These are phyloP conservation scores for Cheirogaleus medius DNA, from an alignment of 2,113 vertebrate genomes.

Conservation along the genomic window DNA sequence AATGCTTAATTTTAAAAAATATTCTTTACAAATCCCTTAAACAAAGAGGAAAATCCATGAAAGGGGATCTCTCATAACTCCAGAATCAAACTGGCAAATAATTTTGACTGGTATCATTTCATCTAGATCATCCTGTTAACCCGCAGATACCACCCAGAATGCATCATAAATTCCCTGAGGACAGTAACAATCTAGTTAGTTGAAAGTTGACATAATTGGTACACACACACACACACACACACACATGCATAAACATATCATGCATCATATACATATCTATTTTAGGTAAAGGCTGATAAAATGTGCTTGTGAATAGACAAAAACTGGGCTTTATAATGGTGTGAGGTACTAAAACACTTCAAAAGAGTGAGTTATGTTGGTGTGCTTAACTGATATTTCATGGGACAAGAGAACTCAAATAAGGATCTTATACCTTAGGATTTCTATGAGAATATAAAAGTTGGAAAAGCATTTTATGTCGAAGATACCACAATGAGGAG, in stretches of 20 bases:
- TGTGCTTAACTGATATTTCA: not conserved
- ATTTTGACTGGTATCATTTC: not conserved
- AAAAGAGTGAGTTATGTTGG: not conserved
- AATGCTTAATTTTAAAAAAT: not conserved
- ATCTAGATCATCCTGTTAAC: not conserved
- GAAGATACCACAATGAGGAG: not conserved
- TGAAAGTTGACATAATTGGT: not conserved
- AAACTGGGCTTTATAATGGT: not conserved
- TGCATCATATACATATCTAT: not conserved
- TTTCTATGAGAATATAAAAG: not conserved
- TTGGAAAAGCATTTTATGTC: not conserved
- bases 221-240: too few species aligned
- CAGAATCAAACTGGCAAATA: not conserved
- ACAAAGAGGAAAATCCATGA: not conserved
- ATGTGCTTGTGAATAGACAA: not conserved
- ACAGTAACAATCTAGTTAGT: not conserved
- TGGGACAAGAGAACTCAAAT: not conserved
- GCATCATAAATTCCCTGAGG: not conserved
- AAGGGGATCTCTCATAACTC: not conserved
- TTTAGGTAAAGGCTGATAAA: not conserved
- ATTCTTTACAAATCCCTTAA: not conserved
- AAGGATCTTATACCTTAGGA: not conserved
- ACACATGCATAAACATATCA: not conserved
- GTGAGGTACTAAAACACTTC: not conserved
- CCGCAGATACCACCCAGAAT: not conserved